Conservation (phyloP, 2,888 invertebrate species). For the Strigamia transsilvanica region DNA sequence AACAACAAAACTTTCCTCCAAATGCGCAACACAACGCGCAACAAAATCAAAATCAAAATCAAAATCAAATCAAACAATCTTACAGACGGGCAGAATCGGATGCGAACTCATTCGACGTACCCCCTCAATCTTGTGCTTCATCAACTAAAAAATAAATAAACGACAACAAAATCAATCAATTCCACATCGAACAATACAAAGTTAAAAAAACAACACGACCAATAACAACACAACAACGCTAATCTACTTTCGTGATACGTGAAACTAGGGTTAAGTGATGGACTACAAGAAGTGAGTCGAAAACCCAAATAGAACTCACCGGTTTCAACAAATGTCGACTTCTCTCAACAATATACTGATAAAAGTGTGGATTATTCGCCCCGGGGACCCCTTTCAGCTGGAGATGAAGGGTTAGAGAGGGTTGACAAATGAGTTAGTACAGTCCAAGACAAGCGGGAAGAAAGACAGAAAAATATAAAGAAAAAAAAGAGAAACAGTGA, state of each 20-base stretch:
- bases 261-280: conserved; percentile 50
- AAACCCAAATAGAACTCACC: conserved; percentile 73
- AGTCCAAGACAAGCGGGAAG: conserved; percentile 51
- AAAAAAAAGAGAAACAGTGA: conserved; percentile 53
- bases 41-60: conserved; percentile 24
- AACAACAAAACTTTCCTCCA: neutral
- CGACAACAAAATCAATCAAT: neutral
- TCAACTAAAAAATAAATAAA: conserved; percentile 72
- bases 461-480: conserved; percentile 60
- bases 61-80: conserved; percentile 67
- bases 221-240: conserved; percentile 39
- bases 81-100: conserved; percentile 93
- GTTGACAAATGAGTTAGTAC: conserved; percentile 46
- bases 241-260: conserved; percentile 44
- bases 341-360: conserved; percentile 95
- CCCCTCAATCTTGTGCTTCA: conserved; percentile 93
- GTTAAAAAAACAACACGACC: conserved; percentile 57
- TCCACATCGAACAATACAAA: conserved; percentile 10
- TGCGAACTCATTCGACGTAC: conserved; percentile 95
- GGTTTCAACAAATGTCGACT: conserved; percentile 95
- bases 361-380: conserved; percentile 93
- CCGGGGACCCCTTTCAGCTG: conserved; percentile 97
- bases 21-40: neutral
- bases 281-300: conserved; percentile 61
- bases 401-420: conserved; percentile 40